Percentiles rank a stretch among this genome's conserved stretches.
Evolutionary conservation across 2,888 invertebrate species (phyloP).

Genomic region (Syrista parreyssii): DNA sequence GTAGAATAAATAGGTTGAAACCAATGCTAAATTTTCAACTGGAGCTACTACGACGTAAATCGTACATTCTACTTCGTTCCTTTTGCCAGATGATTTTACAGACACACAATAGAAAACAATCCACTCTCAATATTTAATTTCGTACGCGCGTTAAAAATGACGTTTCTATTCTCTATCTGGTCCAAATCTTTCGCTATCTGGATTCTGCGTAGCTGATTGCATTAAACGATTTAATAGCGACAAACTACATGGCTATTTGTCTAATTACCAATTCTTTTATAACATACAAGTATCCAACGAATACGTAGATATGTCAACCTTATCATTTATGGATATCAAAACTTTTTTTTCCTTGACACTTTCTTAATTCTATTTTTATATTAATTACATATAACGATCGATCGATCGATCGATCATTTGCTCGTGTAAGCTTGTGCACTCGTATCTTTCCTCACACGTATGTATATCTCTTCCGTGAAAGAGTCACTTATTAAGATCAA

Average conservation of each 20-base stretch:
- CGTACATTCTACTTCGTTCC: neutral
- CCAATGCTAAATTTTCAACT: too few species aligned
- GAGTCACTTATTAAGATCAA: neutral
- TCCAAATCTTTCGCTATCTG: neutral
- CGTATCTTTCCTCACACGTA: neutral
- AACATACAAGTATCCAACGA: neutral
- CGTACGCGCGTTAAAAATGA: neutral
- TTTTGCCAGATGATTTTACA: neutral
- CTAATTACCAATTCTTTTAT: neutral
- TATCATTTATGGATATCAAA: neutral
- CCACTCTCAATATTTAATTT: neutral
- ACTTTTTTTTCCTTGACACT: neutral
- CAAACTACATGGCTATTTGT: neutral
- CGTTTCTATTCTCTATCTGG: neutral
- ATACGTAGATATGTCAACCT: neutral
- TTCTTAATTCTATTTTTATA: neutral
- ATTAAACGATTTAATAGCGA: neutral
- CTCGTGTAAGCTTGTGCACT: neutral
- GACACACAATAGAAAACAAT: neutral
- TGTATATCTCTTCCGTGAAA: neutral
- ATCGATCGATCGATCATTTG: neutral
- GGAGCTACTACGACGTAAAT: too few species aligned
- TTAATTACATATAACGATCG: neutral
- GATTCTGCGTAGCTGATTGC: neutral
- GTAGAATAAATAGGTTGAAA: too few species aligned